These are phyloP conservation scores for Timandra comae DNA, from an alignment of 2,888 invertebrate genomes.

Conservation along the genomic window DNA sequence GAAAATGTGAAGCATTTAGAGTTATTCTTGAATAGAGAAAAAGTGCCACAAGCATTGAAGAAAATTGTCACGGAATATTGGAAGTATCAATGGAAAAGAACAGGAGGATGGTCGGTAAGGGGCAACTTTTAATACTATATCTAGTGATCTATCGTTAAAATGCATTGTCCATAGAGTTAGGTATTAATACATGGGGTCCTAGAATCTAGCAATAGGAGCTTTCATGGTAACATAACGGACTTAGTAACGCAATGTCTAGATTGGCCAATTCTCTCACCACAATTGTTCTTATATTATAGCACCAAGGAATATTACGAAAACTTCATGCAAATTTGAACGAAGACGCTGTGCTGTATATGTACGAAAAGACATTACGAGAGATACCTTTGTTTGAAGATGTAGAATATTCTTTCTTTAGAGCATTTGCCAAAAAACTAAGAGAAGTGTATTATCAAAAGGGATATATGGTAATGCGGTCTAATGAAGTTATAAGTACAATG, in stretches of 20 bases:
- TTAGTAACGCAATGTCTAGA: too few relatives aligned
- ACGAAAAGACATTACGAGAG: slow-evolving; percentile 69
- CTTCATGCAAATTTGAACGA: slow-evolving; percentile 72
- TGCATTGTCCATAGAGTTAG: too few relatives aligned
- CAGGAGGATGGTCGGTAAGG: slow-evolving; percentile 69
- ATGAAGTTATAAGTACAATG: slow-evolving; percentile 61
- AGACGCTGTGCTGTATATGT: slow-evolving; percentile 72
- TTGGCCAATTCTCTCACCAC: too few relatives aligned
- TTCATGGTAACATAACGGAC: too few relatives aligned
- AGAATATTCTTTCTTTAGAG: slow-evolving; percentile 71
- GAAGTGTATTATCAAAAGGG: slow-evolving; percentile 67
- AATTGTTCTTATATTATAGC: slow-evolving; percentile 47
- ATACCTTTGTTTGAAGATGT: slow-evolving; percentile 73
- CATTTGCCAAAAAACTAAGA: slow-evolving; percentile 66
- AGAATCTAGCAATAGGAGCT: too few relatives aligned
- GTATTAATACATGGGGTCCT: too few relatives aligned
- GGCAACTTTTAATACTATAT: too few relatives aligned
- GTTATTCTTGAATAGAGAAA: slow-evolving; percentile 59
- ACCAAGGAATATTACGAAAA: slow-evolving; percentile 65
- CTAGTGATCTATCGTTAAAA: too few relatives aligned
- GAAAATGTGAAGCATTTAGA: slow-evolving; percentile 66
- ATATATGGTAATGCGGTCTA: slow-evolving; percentile 58
- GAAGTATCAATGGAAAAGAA: slow-evolving; percentile 73
- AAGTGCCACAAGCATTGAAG: slow-evolving; percentile 49
- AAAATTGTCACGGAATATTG: slow-evolving; percentile 57